A percentile compares a stretch with the other conserved stretches of the same genome.
These are phyloP conservation scores for Cyanocitta stelleri DNA, from an alignment of 2,113 vertebrate genomes.

Conservation along the genomic window DNA sequence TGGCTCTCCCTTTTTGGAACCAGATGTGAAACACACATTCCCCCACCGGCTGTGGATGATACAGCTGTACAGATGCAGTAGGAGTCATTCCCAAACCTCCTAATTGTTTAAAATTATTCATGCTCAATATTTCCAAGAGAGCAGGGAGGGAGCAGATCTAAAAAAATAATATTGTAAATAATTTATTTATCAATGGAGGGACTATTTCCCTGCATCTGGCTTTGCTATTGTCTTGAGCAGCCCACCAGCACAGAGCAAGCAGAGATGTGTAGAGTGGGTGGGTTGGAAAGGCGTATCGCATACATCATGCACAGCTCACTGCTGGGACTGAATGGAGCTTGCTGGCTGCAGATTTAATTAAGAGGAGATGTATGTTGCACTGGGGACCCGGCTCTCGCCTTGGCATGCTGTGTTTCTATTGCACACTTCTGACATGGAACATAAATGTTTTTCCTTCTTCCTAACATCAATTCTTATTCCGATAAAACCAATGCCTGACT, in stretches of 20 bases:
- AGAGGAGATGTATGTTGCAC: not conserved
- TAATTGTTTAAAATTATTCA: not conserved
- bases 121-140: not conserved
- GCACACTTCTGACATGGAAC: not conserved
- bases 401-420: not conserved
- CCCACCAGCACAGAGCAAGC: not conserved
- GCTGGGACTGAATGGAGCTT: not conserved
- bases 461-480: not conserved
- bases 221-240: not conserved
- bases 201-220: not conserved
- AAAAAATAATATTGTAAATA: not conserved
- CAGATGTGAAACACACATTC: not conserved
- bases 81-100: not conserved
- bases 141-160: not conserved
- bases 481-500: not conserved
- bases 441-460: not conserved
- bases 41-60: not conserved
- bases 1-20: not conserved
- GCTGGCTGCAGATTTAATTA: constrained; percentile 46
- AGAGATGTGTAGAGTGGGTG: not conserved
- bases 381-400: not conserved
- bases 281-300: not conserved
- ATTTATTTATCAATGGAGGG: not conserved
- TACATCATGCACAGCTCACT: not conserved
- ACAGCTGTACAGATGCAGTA: not conserved